Percentiles rank a stretch among this genome's conserved stretches.
These are phyloP conservation scores for Mythimna impura DNA, from an alignment of 2,888 invertebrate species.

Conservation along the genomic window DNA sequence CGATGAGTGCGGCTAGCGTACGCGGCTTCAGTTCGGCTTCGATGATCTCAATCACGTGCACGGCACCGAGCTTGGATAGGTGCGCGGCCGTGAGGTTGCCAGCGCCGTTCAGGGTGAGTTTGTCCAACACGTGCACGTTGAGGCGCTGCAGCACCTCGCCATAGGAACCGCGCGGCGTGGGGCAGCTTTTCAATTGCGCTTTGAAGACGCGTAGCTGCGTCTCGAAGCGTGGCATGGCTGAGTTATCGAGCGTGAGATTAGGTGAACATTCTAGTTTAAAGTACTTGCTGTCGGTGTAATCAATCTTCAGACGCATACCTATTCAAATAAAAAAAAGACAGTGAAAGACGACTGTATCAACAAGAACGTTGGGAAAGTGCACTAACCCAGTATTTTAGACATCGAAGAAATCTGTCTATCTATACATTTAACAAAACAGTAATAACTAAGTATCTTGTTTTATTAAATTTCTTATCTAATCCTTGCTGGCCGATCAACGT, in stretches of 20 bases:
- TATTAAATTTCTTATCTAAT: no score
- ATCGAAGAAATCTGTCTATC: no score
- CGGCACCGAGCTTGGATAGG: slow-evolving; percentile 21
- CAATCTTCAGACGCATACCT: slow-evolving; percentile 39
- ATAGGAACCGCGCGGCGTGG: slow-evolving; percentile 41
- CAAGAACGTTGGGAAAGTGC: no score
- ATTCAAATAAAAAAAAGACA: background rate
- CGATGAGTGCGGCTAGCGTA: slow-evolving; percentile 89
- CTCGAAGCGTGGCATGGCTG: slow-evolving; percentile 51
- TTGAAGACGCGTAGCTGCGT: slow-evolving; percentile 30
- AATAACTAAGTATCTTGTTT: no score
- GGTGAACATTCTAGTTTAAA: slow-evolving; percentile 38
- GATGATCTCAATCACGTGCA: slow-evolving; percentile 26
- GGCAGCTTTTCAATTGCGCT: slow-evolving; percentile 30
- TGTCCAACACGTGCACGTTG: slow-evolving; percentile 36
- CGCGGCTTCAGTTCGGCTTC: slow-evolving; percentile 8
- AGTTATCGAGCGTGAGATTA: slow-evolving; percentile 51
- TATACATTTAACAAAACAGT: no score
- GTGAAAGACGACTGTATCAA: background rate
- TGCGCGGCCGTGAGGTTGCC: slow-evolving; percentile 37
- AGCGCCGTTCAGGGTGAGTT: slow-evolving; percentile 21
- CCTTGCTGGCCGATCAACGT: no score
- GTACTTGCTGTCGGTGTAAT: slow-evolving; percentile 43
- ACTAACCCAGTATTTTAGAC: background rate
- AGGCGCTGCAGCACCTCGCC: slow-evolving; percentile 29